Conservation (phyloP, 2,888 invertebrate species). For the Leucoma salicis region DNA sequence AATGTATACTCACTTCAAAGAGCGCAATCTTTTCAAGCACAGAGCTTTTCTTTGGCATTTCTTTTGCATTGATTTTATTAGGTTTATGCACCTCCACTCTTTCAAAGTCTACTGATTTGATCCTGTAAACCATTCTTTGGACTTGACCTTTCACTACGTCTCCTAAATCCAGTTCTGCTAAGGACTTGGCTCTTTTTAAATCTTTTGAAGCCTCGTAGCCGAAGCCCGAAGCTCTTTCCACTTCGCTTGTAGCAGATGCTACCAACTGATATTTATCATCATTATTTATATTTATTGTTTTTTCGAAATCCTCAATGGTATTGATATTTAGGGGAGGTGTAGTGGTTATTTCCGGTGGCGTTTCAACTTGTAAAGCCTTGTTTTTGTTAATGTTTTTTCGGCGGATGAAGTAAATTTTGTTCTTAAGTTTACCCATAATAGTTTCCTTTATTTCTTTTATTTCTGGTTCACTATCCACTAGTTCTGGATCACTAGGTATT, state of each 20-base stretch:
- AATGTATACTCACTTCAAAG: conserved; percentile 56
- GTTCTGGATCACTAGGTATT: conserved; percentile 25
- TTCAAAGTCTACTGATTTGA: conserved; percentile 52
- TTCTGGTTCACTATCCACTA: conserved; percentile 18
- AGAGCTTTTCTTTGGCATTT: conserved; percentile 53
- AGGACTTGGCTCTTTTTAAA: conserved; percentile 40
- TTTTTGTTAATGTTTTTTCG: conserved; percentile 2
- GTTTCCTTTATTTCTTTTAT: conserved; percentile 6
- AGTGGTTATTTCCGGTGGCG: background rate
- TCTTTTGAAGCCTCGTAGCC: conserved; percentile 27
- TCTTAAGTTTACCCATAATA: conserved; percentile 14
- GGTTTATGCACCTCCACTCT: conserved; percentile 21
- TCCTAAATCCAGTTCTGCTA: conserved; percentile 55
- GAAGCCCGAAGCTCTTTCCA: background rate
- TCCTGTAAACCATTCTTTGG: conserved; percentile 46
- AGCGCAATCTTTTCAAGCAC: conserved; percentile 65
- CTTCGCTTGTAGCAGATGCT: background rate
- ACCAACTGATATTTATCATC: too few species aligned
- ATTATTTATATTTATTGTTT: too few species aligned
- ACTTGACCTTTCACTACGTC: conserved; percentile 57
- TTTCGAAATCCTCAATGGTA: too few species aligned
- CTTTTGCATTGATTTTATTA: conserved; percentile 44
- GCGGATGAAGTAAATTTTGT: conserved; percentile 21
- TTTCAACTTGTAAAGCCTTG: background rate
- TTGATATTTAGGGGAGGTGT: too few species aligned